Conservation (phyloP, 2,888 invertebrate genomes). For the Athalia circularis region DNA sequence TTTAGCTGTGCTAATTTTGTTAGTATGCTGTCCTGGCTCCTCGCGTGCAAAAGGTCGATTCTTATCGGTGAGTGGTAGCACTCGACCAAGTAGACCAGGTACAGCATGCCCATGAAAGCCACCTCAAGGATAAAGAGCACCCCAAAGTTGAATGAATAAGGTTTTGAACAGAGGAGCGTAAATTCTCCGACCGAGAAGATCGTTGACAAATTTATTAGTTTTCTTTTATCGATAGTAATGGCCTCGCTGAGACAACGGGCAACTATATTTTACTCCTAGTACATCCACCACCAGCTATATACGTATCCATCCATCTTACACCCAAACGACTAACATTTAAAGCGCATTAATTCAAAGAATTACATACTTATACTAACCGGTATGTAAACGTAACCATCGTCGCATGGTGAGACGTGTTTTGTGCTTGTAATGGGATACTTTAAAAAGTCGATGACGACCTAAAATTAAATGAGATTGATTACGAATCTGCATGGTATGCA, state of each 20-base stretch:
- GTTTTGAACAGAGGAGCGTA: no score
- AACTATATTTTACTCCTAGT: no score
- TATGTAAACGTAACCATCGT: conserved; percentile 89
- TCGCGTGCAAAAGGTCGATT: conserved; percentile 80
- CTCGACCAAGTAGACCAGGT: conserved; percentile 88
- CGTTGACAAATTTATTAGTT: no score
- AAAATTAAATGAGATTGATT: conserved; percentile 32
- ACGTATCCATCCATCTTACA: no score
- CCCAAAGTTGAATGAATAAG: conserved; percentile 4
- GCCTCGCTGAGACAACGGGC: no score
- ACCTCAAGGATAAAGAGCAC: conserved; percentile 67
- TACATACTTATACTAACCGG: conserved; percentile 74
- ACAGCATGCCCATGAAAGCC: conserved; percentile 86
- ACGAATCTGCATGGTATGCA: background rate
- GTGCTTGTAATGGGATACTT: conserved; percentile 80
- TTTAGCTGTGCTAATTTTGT: conserved; percentile 81
- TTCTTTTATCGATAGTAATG: no score
- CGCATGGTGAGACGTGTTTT: conserved; percentile 84
- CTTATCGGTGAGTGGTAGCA: conserved; percentile 88
- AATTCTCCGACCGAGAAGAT: no score
- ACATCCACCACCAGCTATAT: no score
- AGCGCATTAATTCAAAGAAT: no score
- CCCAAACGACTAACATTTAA: no score
- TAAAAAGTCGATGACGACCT: conserved; percentile 80
- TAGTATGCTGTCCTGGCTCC: conserved; percentile 81